These are phyloP conservation scores for Helicoverpa assulta DNA, from an alignment of 2,888 invertebrate genomes.

Conservation along the genomic window DNA sequence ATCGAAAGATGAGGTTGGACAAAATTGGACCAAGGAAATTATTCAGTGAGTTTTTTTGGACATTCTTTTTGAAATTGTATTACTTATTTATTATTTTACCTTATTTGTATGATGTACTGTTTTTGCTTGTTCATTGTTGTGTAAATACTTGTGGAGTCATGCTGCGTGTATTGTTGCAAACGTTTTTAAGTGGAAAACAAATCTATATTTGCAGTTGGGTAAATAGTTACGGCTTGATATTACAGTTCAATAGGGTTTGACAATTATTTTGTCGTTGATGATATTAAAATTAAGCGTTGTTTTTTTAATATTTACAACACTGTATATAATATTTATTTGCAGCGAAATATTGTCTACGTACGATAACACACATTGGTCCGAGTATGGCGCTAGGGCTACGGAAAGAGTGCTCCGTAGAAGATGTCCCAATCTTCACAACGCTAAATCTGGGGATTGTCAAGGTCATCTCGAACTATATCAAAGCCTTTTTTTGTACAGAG, in stretches of 20 bases:
- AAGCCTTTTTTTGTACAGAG: too few species aligned
- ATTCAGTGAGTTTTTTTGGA: constrained; percentile 39
- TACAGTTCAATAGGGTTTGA: too few species aligned
- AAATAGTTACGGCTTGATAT: too few species aligned
- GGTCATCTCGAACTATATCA: constrained; percentile 43
- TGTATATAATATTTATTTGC: neutral
- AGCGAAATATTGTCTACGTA: constrained; percentile 85
- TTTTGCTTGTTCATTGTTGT: too few species aligned
- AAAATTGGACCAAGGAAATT: constrained; percentile 23
- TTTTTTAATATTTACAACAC: too few species aligned
- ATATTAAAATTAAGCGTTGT: neutral
- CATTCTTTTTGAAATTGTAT: neutral
- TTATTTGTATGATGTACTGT: neutral
- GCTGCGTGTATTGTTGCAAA: too few species aligned
- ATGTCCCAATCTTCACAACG: constrained; percentile 73
- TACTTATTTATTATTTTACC: too few species aligned
- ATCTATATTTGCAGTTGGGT: too few species aligned
- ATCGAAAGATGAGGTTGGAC: constrained; percentile 47
- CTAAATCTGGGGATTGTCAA: constrained; percentile 33
- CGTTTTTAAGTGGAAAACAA: too few species aligned
- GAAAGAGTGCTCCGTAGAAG: constrained; percentile 90
- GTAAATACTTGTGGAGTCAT: too few species aligned
- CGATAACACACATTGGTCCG: constrained; percentile 88
- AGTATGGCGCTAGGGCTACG: constrained; percentile 92
- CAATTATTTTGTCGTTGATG: neutral